Percentiles rank a stretch among this genome's conserved stretches.
Conservation (phyloP, 2,113 vertebrate genomes). For the Carollia perspicillata region DNA sequence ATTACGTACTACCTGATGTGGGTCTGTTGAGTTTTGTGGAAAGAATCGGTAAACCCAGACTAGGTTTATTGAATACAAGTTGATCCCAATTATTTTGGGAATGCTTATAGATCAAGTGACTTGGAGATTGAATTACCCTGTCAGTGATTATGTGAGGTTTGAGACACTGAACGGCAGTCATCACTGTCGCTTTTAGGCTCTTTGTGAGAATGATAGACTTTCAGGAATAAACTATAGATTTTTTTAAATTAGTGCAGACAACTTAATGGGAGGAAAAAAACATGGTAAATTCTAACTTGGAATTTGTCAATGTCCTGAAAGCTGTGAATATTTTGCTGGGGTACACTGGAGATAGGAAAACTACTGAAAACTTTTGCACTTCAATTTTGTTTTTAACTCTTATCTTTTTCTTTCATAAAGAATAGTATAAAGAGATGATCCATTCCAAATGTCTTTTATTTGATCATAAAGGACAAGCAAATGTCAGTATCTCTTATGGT, state of each 20-base stretch:
- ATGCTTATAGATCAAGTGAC: neutral
- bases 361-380: slow-evolving; percentile 67
- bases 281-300: neutral
- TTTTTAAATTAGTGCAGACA: neutral
- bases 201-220: neutral
- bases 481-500: slow-evolving; percentile 61
- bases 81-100: slow-evolving; percentile 2
- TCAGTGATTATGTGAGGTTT: neutral
- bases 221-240: neutral
- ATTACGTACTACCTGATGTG: slow-evolving; percentile 27
- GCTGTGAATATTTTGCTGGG: slow-evolving; percentile 39
- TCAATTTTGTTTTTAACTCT: slow-evolving; percentile 56
- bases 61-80: neutral
- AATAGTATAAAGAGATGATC: slow-evolving; percentile 52
- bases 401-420: slow-evolving; percentile 38
- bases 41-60: neutral
- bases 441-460: slow-evolving; percentile 66
- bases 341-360: slow-evolving; percentile 62
- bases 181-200: neutral
- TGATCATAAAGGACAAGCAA: slow-evolving; percentile 54
- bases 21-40: slow-evolving; percentile 39
- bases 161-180: neutral
- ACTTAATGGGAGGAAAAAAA: neutral
- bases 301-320: neutral
- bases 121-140: neutral